phyloP scores from a whole-genome alignment of 37 sponge, comb jelly and placozoan species.

The Haliclona indistincta region DNA sequence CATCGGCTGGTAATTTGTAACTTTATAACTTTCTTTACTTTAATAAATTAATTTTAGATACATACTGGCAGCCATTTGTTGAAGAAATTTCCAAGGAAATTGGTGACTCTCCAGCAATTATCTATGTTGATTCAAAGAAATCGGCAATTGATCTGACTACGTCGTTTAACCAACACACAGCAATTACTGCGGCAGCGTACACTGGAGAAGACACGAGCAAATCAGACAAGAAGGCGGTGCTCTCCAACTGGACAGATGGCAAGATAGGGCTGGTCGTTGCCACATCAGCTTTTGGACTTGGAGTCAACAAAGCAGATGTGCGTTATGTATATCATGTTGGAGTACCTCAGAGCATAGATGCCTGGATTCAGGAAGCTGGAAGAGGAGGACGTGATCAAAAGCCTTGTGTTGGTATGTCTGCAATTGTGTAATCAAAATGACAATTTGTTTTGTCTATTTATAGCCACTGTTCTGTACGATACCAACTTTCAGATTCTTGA shows the following conservation, averaged over 20 bases:
- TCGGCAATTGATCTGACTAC: constrained; percentile 7
- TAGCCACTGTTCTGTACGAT: too few relatives aligned
- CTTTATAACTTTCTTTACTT: too few relatives aligned
- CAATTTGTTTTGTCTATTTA: too few relatives aligned
- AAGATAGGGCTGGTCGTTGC: constrained; percentile 4
- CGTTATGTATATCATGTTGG: constrained; percentile 14
- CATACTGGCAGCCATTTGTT: background rate
- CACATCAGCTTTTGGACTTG: background rate
- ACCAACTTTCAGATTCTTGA: constrained; percentile 10
- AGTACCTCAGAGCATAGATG: background rate
- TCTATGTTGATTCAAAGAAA: constrained; percentile 15
- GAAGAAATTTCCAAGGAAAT: constrained; percentile 3
- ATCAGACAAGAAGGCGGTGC: constrained; percentile 9
- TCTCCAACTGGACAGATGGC: constrained; percentile 2
- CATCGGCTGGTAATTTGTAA: constrained; percentile 4
- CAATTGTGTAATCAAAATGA: too few relatives aligned
- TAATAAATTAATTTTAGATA: background rate
- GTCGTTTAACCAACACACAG: constrained; percentile 3
- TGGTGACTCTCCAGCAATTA: background rate
- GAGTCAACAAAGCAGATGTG: constrained; percentile 4
- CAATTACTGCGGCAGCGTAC: too few relatives aligned
- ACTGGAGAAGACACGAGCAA: too few relatives aligned
- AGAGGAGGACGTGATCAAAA: constrained; percentile 15
- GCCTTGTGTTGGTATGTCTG: too few relatives aligned
- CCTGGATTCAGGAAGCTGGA: constrained; percentile 4